phyloP scores from a whole-genome alignment of 1,140 invertebrate species.

The Brachystomella parvula region DNA sequence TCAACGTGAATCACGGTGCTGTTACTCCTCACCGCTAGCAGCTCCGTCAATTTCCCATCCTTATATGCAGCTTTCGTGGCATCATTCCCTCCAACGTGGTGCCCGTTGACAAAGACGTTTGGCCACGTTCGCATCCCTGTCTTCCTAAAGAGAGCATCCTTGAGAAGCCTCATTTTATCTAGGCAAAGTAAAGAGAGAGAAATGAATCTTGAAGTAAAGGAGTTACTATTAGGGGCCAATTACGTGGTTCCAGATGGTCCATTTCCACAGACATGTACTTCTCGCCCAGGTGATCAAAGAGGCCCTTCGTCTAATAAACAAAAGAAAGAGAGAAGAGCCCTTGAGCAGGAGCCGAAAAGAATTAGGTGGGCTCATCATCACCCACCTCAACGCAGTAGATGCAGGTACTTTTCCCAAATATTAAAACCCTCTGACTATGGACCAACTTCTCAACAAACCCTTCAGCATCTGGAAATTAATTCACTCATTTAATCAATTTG shows the following conservation, averaged over 20 bases:
- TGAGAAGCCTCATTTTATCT: background rate
- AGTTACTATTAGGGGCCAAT: background rate
- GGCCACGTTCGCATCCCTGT: conserved; percentile 15
- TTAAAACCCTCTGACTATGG: background rate
- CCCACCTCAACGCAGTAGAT: conserved; percentile 3
- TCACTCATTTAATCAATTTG: too few species aligned
- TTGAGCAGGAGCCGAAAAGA: background rate
- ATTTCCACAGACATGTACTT: conserved; percentile 7
- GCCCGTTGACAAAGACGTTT: conserved; percentile 13
- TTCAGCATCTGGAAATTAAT: conserved; percentile 5
- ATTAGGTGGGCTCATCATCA: background rate
- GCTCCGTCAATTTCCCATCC: background rate
- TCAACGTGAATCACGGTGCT: too few species aligned
- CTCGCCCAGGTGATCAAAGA: conserved; percentile 4
- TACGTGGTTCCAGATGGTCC: conserved; percentile 10
- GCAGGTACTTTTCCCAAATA: conserved; percentile 6
- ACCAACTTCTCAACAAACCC: conserved; percentile 2
- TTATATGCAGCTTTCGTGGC: background rate
- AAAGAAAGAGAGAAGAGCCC: background rate
- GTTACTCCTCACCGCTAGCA: too few species aligned
- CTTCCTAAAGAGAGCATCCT: conserved; percentile 7
- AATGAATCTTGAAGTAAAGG: background rate
- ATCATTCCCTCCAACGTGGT: conserved; percentile 7
- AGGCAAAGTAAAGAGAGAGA: background rate
- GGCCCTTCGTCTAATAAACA: conserved; percentile 1